Conservation (phyloP, 1,140 invertebrate genomes). For the Adoxophyes honmai region DNA sequence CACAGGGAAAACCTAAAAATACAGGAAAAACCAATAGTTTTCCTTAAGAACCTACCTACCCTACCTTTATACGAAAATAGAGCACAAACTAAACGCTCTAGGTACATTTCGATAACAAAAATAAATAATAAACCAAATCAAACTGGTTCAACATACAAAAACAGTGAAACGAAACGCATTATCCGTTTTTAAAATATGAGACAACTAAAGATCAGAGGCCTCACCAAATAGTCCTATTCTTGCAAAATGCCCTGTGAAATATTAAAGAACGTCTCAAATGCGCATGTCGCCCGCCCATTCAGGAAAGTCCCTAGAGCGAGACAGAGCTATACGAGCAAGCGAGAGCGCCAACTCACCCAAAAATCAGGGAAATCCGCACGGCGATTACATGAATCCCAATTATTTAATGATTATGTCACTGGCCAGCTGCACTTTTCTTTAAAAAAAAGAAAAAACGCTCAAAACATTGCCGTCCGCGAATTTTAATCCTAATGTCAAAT, state of each 20-base stretch:
- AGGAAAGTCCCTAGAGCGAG: slow-evolving; percentile 28
- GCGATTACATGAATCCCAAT: slow-evolving; percentile 3
- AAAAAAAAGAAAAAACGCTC: no score
- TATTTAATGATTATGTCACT: slow-evolving; percentile 20
- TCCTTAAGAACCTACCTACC: no score
- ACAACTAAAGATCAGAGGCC: slow-evolving; percentile 1
- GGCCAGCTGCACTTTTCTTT: neutral
- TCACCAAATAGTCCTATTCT: slow-evolving; percentile 17
- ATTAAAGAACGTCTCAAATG: slow-evolving; percentile 17
- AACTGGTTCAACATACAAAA: no score
- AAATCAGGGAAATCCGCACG: slow-evolving; percentile 29
- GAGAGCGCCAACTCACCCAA: slow-evolving; percentile 25
- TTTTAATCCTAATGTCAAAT: neutral
- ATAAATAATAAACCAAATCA: no score
- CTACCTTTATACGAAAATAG: no score
- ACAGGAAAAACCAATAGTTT: no score
- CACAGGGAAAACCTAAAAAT: no score
- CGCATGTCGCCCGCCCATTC: slow-evolving; percentile 35
- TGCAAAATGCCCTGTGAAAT: slow-evolving; percentile 23
- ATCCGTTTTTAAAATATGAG: no score
- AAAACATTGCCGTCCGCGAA: no score
- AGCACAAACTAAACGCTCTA: no score
- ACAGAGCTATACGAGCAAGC: slow-evolving; percentile 19
- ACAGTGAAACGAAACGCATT: no score
- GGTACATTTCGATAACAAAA: no score